A percentile compares a stretch with the other conserved stretches of the same genome.
phyloP scores from a whole-genome alignment of 2,113 vertebrate genomes.

The Otocyon megalotis region DNA sequence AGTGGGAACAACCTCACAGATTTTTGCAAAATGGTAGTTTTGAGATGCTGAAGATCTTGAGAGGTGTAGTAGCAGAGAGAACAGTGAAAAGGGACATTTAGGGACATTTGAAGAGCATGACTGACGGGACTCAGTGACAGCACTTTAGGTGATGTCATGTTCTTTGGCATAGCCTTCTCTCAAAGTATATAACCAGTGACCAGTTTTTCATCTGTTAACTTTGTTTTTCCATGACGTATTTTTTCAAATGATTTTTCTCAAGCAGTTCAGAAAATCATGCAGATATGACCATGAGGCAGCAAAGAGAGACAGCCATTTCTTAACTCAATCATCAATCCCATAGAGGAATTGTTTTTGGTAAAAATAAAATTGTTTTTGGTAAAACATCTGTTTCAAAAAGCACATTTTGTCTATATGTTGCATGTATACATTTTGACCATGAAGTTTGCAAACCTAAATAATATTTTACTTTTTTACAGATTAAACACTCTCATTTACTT shows the following conservation, averaged over 20 bases:
- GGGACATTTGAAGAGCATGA: background rate
- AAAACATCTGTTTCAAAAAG: background rate
- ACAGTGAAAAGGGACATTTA: background rate
- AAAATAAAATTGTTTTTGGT: background rate
- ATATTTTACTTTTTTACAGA: background rate
- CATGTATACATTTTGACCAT: background rate
- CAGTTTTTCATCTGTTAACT: conserved; percentile 42
- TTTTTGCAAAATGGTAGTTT: background rate
- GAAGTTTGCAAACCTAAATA: conserved; percentile 5
- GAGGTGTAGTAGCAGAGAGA: background rate
- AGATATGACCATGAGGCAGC: conserved; percentile 9
- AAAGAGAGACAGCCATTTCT: background rate
- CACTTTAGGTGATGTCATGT: background rate
- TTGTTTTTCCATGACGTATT: conserved; percentile 56
- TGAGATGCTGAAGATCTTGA: background rate
- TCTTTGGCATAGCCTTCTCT: conserved; percentile 12
- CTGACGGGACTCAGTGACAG: background rate
- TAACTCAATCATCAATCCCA: background rate
- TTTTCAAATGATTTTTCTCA: conserved; percentile 63
- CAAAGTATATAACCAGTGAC: conserved; percentile 39
- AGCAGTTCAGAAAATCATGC: conserved; percentile 34
- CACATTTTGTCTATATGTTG: background rate
- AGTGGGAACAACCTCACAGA: background rate
- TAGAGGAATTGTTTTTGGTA: conserved; percentile 40
- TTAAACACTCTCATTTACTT: conserved; percentile 22